Evolutionary conservation across 2,888 invertebrate species (phyloP).

Genomic region (Drosophila neotestacea): DNA sequence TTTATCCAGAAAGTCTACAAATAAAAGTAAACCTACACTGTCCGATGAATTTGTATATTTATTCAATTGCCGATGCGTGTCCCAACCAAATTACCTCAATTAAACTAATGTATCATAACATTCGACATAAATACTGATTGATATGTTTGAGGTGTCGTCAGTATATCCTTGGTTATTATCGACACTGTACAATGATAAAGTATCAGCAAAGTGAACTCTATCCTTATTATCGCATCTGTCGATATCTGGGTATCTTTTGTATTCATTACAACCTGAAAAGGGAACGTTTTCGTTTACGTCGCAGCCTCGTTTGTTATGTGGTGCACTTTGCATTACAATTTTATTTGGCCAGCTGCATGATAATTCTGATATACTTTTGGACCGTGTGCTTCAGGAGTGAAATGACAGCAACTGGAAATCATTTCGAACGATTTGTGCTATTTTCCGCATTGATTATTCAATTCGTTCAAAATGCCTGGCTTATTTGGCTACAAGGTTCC

Average conservation of each 20-base stretch:
- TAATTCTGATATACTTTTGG: conserved; percentile 46
- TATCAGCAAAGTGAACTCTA: conserved; percentile 50
- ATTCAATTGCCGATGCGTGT: neutral
- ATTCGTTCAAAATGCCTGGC: conserved; percentile 68
- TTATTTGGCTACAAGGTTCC: conserved; percentile 54
- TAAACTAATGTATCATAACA: conserved; percentile 19
- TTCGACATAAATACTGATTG: conserved; percentile 34
- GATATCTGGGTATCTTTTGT: conserved; percentile 67
- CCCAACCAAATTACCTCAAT: conserved; percentile 9
- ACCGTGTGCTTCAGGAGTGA: conserved; percentile 41
- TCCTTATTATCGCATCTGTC: conserved; percentile 62
- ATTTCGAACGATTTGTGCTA: conserved; percentile 64
- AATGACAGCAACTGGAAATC: conserved; percentile 60
- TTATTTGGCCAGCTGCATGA: conserved; percentile 48
- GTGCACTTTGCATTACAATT: conserved; percentile 56
- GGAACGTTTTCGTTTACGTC: conserved; percentile 47
- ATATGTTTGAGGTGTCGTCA: conserved; percentile 1
- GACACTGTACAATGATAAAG: conserved; percentile 21
- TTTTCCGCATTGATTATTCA: conserved; percentile 51
- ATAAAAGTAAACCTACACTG: too few species aligned
- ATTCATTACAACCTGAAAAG: conserved; percentile 50
- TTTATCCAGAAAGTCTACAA: too few species aligned
- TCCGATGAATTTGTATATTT: neutral
- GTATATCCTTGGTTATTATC: conserved; percentile 17
- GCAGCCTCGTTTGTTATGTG: conserved; percentile 56